Evolutionary conservation across 1,140 invertebrate genomes (phyloP).

Genomic region (Pseudomyrmex dendroicus): DNA sequence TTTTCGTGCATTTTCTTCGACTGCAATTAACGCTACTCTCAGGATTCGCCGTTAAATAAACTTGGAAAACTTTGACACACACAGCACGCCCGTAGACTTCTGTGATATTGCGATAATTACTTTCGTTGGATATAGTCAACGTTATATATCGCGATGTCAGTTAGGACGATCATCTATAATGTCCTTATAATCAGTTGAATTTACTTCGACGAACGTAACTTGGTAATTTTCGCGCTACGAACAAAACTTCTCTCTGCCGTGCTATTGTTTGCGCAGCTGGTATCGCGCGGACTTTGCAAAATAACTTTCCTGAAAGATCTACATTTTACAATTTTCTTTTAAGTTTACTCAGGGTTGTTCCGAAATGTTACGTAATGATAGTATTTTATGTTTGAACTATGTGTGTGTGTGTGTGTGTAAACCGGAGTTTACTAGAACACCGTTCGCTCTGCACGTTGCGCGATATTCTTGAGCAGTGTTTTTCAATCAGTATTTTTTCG

Average conservation of each 20-base stretch:
- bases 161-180: conserved; percentile 49
- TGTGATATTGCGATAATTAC: conserved; percentile 60
- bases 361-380: conserved; percentile 34
- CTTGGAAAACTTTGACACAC: conserved; percentile 54
- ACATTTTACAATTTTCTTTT: conserved; percentile 55
- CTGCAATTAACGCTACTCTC: conserved; percentile 55
- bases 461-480: conserved; percentile 11
- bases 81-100: conserved; percentile 51
- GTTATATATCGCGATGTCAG: conserved; percentile 53
- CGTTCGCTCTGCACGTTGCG: no score
- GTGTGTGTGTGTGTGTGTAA: no score
- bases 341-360: conserved; percentile 34
- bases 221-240: conserved; percentile 43
- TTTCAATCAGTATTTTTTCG: conserved; percentile 38
- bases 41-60: conserved; percentile 36
- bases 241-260: conserved; percentile 15
- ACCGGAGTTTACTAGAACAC: conserved; percentile 2
- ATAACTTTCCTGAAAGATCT: conserved; percentile 40
- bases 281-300: conserved; percentile 37
- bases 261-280: conserved; percentile 53
- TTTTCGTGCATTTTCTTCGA: conserved; percentile 43
- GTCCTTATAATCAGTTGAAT: conserved; percentile 53
- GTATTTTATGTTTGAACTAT: conserved; percentile 37
- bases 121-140: conserved; percentile 43
- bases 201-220: conserved; percentile 49